Percentiles rank a stretch among this genome's conserved stretches.
Evolutionary conservation across 1,140 invertebrate genomes (phyloP).

Genomic region (Drosophila mayri): DNA sequence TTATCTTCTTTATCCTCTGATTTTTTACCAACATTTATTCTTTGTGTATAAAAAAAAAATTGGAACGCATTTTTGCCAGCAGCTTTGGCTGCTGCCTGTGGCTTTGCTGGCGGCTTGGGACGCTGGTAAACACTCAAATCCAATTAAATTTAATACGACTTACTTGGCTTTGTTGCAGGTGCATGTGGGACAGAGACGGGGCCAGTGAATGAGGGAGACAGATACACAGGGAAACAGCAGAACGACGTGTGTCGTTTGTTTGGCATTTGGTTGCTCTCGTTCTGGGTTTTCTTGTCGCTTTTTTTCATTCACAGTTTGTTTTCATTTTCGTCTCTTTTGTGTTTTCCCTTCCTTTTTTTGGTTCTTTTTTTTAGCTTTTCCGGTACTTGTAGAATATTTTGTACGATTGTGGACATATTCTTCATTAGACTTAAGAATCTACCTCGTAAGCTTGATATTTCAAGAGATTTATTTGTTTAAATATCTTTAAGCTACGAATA

Average conservation of each 20-base stretch:
- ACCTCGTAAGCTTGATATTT: too few species aligned
- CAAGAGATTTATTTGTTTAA: neutral
- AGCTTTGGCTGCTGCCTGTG: conserved; percentile 65
- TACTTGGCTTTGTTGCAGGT: conserved; percentile 71
- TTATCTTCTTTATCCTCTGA: too few species aligned
- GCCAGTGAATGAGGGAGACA: neutral
- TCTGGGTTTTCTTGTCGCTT: conserved; percentile 29
- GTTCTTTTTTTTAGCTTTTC: conserved; percentile 5
- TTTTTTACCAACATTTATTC: neutral
- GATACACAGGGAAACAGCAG: neutral
- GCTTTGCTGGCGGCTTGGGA: conserved; percentile 73
- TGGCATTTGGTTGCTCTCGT: conserved; percentile 69
- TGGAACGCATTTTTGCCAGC: conserved; percentile 68
- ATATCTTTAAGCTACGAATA: too few species aligned
- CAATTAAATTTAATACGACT: conserved; percentile 85
- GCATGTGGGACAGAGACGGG: conserved; percentile 31
- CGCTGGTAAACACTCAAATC: conserved; percentile 84
- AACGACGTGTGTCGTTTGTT: conserved; percentile 57
- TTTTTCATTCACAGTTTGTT: conserved; percentile 54
- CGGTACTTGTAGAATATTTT: conserved; percentile 2
- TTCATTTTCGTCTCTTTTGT: conserved; percentile 53
- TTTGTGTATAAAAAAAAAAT: conserved; percentile 33
- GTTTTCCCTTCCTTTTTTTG: too few species aligned
- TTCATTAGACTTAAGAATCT: conserved; percentile 2
- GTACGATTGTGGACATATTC: conserved; percentile 5